Evolutionary conservation across 2,888 invertebrate genomes (phyloP), one percentile per base, ranked within the genome.

Genomic region (Urechis unicinctus): DNA sequence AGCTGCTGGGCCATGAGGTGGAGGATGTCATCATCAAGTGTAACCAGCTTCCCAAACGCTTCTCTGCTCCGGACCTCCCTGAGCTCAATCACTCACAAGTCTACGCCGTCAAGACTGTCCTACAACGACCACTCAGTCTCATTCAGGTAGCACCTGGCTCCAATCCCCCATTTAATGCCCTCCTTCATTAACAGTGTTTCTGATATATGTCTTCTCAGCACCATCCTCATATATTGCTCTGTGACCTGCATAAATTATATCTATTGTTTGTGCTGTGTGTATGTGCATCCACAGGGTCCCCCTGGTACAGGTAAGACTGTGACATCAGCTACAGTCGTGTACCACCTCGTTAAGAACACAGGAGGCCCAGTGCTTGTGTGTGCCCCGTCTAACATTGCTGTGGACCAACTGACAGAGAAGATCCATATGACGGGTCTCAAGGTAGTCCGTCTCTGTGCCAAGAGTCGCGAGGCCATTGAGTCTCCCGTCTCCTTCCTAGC

Each of bases 221-320:
- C 17, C 9, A 17, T 9, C 9, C 9, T 26, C 28, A 41, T 41
- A 9, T 41, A 41, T 41, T 13, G 41, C 17, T 13, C 9, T 17
- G 17, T 41, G 17, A 13, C 9, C 9, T 41, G 13, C 41, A 41
- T 41, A 41, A 9, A 41, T 41, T 17, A 13, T 13, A 13, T 13
- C 17, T 13, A 13, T 13, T 41, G 17, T 41, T 13, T 41, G 17
- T 17, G 9, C 41, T 41, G 41, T 41, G 41, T 17, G 9, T 41
- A 41, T 41, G 9, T 9, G 9, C 9, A 41, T 17, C 9, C 63
- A 28, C 60, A 79, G 78, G 82, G 93, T 0, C 92, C 92, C 0
- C 95, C 96, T 0, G 94, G 94, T 50, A 97, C 97, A 0, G 97
- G 97, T 3, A 98, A 99, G 81, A 99, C 98, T 0, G 98, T 98